Evolutionary conservation across 2,797 vertebrate species (phyloP).

Genomic region (Rachycentron canadum): DNA sequence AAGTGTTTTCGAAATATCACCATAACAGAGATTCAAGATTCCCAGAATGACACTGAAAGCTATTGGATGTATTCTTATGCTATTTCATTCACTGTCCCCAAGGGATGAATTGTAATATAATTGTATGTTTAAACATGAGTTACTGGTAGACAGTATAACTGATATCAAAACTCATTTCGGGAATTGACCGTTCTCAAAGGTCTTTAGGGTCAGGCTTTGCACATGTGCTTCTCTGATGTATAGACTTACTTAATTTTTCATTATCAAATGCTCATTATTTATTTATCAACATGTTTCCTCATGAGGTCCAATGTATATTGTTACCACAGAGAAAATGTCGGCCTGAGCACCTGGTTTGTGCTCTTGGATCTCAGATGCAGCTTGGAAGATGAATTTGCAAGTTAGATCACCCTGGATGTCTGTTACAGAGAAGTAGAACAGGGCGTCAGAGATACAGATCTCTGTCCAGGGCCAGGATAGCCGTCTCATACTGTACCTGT

Average conservation of each 20-base stretch:
- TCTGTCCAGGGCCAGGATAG: slow-evolving; percentile 4
- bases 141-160: background rate
- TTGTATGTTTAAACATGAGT: background rate
- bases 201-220: background rate
- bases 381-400: slow-evolving; percentile 13
- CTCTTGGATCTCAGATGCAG: background rate
- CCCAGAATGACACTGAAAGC: background rate
- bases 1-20: too few species aligned
- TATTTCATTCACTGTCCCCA: background rate
- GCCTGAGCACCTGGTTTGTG: background rate
- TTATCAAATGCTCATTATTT: background rate
- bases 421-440: slow-evolving; percentile 18
- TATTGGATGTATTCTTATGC: background rate
- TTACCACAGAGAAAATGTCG: background rate
- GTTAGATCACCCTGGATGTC: background rate
- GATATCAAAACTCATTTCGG: background rate
- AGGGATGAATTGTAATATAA: background rate
- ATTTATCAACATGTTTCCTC: background rate
- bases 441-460: slow-evolving; percentile 32
- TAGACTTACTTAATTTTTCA: background rate
- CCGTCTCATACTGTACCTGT: slow-evolving; percentile 24
- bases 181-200: background rate
- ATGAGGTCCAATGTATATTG: background rate
- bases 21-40: background rate
- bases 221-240: background rate